Evolutionary conservation across 2,797 vertebrate genomes (phyloP).

Genomic region (Meda fulgida): DNA sequence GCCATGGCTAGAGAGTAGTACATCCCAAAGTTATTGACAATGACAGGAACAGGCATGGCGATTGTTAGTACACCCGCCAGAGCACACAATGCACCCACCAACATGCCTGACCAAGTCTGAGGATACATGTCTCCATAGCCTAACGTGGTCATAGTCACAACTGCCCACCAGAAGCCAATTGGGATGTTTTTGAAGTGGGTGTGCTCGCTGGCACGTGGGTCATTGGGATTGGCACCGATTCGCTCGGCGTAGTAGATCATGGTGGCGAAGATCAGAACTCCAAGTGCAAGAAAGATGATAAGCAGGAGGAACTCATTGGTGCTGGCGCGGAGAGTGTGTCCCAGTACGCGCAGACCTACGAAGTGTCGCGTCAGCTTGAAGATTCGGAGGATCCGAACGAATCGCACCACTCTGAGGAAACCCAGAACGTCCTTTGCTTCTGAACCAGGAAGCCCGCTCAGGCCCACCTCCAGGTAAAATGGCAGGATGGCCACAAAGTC

Average conservation of each 20-base stretch:
- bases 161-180: constrained; percentile 93
- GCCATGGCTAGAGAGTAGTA: constrained; percentile 95
- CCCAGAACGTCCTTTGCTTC: constrained; percentile 91
- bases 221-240: constrained; percentile 89
- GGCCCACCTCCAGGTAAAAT: constrained; percentile 91
- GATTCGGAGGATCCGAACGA: constrained; percentile 89
- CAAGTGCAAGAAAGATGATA: constrained; percentile 91
- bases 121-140: constrained; percentile 94
- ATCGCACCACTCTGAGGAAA: constrained; percentile 88
- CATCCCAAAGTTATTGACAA: constrained; percentile 95
- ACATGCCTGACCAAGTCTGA: constrained; percentile 92
- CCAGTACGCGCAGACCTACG: constrained; percentile 86
- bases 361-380: constrained; percentile 92
- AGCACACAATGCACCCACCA: constrained; percentile 89
- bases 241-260: constrained; percentile 93
- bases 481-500: constrained; percentile 93
- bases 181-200: constrained; percentile 93
- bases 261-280: constrained; percentile 90
- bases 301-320: constrained; percentile 91
- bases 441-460: constrained; percentile 88
- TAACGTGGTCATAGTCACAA: constrained; percentile 92
- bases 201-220: constrained; percentile 88
- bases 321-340: constrained; percentile 89
- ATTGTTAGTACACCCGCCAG: constrained; percentile 89
- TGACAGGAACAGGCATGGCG: constrained; percentile 91